Conservation (phyloP, 2,888 invertebrate genomes). For the Agrochola litura region DNA sequence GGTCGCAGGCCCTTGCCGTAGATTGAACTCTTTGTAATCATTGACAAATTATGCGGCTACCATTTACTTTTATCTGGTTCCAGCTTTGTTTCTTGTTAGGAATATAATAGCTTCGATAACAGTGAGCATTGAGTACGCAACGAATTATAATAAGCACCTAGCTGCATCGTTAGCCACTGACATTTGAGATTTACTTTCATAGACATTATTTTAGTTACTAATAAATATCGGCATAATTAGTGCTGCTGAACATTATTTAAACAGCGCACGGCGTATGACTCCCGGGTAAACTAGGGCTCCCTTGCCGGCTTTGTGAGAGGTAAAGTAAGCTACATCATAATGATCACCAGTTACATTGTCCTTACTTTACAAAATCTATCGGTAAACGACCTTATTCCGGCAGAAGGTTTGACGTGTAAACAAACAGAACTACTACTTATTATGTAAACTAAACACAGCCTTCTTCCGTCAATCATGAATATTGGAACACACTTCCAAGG, state of each 20-base stretch:
- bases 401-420: conserved; percentile 23
- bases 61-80: conserved; percentile 80
- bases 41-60: conserved; percentile 86
- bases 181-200: conserved; percentile 65
- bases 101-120: conserved; percentile 70
- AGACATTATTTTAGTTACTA: conserved; percentile 55
- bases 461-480: conserved; percentile 53
- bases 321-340: conserved; percentile 12
- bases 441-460: conserved; percentile 36
- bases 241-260: conserved; percentile 46
- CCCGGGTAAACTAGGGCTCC: conserved; percentile 14
- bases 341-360: conserved; percentile 32
- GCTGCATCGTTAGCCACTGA: conserved; percentile 45
- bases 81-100: conserved; percentile 70
- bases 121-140: conserved; percentile 57
- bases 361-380: conserved; percentile 21
- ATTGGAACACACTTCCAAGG: conserved; percentile 42
- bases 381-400: conserved; percentile 13
- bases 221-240: conserved; percentile 61
- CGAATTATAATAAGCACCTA: conserved; percentile 64
- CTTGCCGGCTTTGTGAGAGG: conserved; percentile 33
- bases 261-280: conserved; percentile 28
- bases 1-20: conserved; percentile 74
- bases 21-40: conserved; percentile 85
- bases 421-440: conserved; percentile 25